Evolutionary conservation across 2,797 vertebrate species (phyloP).

Genomic region (Petrocephalus schoutedeni): DNA sequence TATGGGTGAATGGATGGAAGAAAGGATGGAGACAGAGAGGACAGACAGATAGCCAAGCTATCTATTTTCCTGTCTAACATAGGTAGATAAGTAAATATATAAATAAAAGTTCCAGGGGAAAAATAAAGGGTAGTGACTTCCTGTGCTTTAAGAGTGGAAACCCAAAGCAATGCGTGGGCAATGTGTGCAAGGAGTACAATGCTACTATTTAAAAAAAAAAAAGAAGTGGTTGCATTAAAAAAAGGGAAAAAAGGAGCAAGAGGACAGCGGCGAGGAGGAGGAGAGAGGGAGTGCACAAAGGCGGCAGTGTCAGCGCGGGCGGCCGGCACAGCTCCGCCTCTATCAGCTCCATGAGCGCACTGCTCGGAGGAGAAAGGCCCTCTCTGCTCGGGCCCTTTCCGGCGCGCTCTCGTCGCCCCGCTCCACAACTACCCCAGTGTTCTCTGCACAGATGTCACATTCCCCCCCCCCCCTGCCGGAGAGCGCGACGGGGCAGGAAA

Average conservation of each 20-base stretch:
- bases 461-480: background rate
- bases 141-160: background rate
- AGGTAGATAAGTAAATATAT: constrained; percentile 17
- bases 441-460: constrained; percentile 34
- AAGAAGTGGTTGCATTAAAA: background rate
- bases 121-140: background rate
- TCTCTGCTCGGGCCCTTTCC: constrained; percentile 22
- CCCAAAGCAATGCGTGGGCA: background rate
- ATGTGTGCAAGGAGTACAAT: constrained; percentile 12
- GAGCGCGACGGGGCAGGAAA: constrained; percentile 26
- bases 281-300: constrained; percentile 46
- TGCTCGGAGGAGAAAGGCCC: constrained; percentile 22
- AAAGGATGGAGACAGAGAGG: constrained; percentile 27
- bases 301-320: constrained; percentile 51
- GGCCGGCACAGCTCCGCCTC: constrained; percentile 41
- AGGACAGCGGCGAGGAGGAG: constrained; percentile 37
- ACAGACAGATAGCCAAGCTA: constrained; percentile 15
- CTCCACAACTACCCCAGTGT: constrained; percentile 36
- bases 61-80: background rate
- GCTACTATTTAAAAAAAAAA: constrained; percentile 22
- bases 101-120: constrained; percentile 19
- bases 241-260: background rate
- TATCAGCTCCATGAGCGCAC: constrained; percentile 38
- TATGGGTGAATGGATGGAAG: constrained; percentile 23
- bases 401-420: constrained; percentile 25